Conservation (phyloP, 2,113 vertebrate species). For the Pedionomus torquatus region DNA sequence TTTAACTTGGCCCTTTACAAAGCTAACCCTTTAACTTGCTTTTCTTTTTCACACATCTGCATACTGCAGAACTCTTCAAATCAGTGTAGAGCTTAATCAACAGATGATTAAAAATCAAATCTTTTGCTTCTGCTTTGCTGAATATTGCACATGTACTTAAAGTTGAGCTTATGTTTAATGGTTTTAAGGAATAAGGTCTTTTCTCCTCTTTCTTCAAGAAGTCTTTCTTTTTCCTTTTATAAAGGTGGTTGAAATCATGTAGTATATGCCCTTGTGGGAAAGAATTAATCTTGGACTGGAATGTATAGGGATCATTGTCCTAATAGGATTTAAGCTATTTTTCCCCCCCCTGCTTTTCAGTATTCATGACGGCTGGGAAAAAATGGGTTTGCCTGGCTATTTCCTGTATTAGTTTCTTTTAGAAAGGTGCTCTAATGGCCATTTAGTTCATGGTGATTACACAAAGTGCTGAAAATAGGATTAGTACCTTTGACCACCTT, state of each 20-base stretch:
- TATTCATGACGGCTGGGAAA: not conserved
- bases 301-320: constrained; percentile 17
- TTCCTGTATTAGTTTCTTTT: not conserved
- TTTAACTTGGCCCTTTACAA: constrained; percentile 31
- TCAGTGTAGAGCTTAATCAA: not conserved
- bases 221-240: not conserved
- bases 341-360: constrained; percentile 9
- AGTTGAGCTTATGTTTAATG: not conserved
- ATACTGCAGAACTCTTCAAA: not conserved
- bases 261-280: constrained; percentile 26
- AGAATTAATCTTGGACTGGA: constrained; percentile 48
- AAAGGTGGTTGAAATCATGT: not conserved
- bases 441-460: constrained; percentile 6
- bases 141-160: not conserved
- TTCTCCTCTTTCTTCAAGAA: not conserved
- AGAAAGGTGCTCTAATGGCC: constrained; percentile 23
- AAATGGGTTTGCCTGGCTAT: not conserved
- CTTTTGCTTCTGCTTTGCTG: not conserved
- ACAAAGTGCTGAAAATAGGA: constrained; percentile 34
- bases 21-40: not conserved
- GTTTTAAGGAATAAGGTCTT: not conserved
- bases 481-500: constrained; percentile 29
- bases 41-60: not conserved
- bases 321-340: constrained; percentile 43
- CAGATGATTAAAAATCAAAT: not conserved